phyloP scores from a whole-genome alignment of 2,113 vertebrate genomes.

The Burhinus bistriatus region DNA sequence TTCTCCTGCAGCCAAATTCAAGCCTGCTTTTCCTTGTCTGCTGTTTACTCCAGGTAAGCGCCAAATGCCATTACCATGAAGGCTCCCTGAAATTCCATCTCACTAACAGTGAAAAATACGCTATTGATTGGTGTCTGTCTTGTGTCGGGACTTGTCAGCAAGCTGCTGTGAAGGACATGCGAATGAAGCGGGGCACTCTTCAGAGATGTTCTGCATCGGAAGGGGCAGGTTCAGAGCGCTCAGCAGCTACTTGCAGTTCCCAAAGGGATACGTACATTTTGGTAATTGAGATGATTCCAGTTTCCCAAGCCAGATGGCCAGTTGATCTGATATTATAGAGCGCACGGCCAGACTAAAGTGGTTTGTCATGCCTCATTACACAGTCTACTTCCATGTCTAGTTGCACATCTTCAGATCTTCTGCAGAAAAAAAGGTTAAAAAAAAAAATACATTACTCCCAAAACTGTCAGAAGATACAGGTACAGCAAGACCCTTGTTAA shows the following conservation, averaged over 20 bases:
- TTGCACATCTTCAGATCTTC: not conserved
- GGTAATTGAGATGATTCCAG: not conserved
- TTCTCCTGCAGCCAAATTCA: not conserved
- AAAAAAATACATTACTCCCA: not conserved
- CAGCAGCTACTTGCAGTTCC: not conserved
- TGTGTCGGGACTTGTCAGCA: not conserved
- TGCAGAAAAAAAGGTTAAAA: not conserved
- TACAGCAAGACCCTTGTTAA: not conserved
- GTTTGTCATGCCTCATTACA: not conserved
- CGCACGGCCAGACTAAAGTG: not conserved
- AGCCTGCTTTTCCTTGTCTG: not conserved
- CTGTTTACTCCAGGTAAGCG: not conserved
- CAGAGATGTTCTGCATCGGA: not conserved
- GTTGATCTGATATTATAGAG: not conserved
- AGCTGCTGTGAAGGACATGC: not conserved
- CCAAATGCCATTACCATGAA: not conserved
- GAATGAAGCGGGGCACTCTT: not conserved
- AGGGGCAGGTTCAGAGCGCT: not conserved
- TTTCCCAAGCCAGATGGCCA: not conserved
- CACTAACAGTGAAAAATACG: not conserved
- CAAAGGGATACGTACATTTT: not conserved
- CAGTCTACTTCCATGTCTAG: not conserved
- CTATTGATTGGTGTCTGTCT: not conserved
- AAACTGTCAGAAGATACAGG: not conserved
- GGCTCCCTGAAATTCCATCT: not conserved